Evolutionary conservation across 1,140 invertebrate genomes (phyloP).

Genomic region (Neodiprion lecontei): DNA sequence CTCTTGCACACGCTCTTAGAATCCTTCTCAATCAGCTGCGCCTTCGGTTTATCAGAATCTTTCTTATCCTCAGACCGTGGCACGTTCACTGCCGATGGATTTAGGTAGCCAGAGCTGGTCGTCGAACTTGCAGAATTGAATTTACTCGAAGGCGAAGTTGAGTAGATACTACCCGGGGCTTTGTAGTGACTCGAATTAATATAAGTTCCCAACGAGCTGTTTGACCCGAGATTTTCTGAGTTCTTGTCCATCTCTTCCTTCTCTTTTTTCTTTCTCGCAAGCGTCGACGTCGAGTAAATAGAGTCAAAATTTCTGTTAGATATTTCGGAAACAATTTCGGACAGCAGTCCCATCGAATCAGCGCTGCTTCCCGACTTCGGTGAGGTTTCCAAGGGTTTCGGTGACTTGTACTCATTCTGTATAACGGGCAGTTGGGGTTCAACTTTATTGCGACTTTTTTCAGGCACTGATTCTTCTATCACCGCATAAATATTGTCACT

Average conservation of each 20-base stretch:
- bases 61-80: constrained; percentile 26
- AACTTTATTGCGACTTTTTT: constrained; percentile 43
- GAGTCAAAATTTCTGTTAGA: constrained; percentile 84
- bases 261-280: constrained; percentile 68
- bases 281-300: constrained; percentile 80
- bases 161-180: constrained; percentile 66
- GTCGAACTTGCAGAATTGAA: constrained; percentile 65
- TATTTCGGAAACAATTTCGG: constrained; percentile 87
- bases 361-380: constrained; percentile 57
- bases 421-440: constrained; percentile 16
- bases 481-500: constrained; percentile 85
- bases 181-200: constrained; percentile 66
- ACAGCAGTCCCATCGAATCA: constrained; percentile 74
- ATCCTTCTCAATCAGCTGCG: constrained; percentile 2
- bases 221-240: constrained; percentile 36
- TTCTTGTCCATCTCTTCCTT: constrained; percentile 50
- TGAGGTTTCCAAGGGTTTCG: constrained; percentile 58
- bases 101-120: constrained; percentile 75
- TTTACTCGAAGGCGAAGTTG: constrained; percentile 61
- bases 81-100: constrained; percentile 72
- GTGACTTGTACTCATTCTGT: constrained; percentile 62
- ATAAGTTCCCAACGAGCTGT: constrained; percentile 55
- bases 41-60: neutral
- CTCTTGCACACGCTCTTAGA: constrained; percentile 15
- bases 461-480: constrained; percentile 73